phyloP scores from a whole-genome alignment of 2,888 invertebrate species.

The Chrysotoxum bicinctum region DNA sequence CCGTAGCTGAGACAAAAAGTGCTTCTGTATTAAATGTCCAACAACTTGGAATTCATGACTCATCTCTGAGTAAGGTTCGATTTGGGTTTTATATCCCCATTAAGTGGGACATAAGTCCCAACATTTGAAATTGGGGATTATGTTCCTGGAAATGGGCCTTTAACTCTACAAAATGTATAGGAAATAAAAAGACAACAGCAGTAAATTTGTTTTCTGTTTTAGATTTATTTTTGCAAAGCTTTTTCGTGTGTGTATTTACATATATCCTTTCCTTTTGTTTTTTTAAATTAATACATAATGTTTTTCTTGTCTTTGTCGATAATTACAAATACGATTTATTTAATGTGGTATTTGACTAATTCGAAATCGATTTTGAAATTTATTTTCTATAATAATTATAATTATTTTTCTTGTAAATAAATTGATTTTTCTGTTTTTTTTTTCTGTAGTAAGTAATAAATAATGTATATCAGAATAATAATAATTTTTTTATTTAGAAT shows the following conservation, averaged over 20 bases:
- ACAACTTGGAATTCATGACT: too few relatives aligned
- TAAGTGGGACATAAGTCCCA: too few relatives aligned
- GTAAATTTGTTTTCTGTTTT: conserved; percentile 30
- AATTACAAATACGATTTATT: conserved; percentile 70
- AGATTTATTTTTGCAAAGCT: conserved; percentile 72
- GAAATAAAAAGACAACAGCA: background rate
- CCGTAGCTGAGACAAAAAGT: too few relatives aligned
- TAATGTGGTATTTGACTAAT: conserved; percentile 64
- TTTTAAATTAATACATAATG: conserved; percentile 21
- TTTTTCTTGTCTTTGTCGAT: conserved; percentile 47
- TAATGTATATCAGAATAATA: conserved; percentile 66
- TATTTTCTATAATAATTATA: conserved; percentile 34
- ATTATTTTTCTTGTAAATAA: conserved; percentile 61
- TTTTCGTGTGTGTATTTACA: conserved; percentile 72
- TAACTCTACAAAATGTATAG: background rate
- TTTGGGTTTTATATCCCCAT: too few relatives aligned
- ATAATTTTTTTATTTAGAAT: conserved; percentile 64
- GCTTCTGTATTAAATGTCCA: too few relatives aligned
- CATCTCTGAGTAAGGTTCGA: too few relatives aligned
- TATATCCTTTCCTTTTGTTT: conserved; percentile 31
- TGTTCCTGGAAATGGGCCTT: too few relatives aligned
- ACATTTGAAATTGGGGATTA: too few relatives aligned
- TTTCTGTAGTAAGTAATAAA: conserved; percentile 54
- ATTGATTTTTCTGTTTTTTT: conserved; percentile 40
- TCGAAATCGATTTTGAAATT: conserved; percentile 50